Base-by-base conservation (phyloP, 2,888 invertebrate species). In the Rotaria macrura region DNA sequence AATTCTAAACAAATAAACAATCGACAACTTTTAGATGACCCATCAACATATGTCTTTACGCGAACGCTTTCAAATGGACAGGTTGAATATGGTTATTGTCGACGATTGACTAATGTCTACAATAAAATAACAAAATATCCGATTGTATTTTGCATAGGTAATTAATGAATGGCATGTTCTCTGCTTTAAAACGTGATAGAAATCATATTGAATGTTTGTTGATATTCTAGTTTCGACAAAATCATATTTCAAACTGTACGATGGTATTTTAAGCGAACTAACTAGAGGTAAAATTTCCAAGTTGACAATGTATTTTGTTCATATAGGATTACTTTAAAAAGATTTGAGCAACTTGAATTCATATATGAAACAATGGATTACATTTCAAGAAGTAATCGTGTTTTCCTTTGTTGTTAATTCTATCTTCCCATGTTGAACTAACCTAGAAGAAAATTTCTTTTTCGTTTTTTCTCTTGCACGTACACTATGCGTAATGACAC, bases 81-180 rank as follows among this genome's bases (percentile, higher is more conserved):
- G n/a, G 14, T 40, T 10, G 79, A 79, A 79, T 43, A 79, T 79
- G 79, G 79, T 79, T 79, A 79, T 43, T 79, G 79, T 79, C 79
- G 79, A 43, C 79, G 79, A n/a, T 43, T 79, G 20, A 25, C n/a
- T 12, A 79, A 25, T 5, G 14, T 1, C 12, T n/a, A 25, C 5
- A 79, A 40, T 79, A 40, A 43, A 43, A 79, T 43, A 4, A 10
- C 40, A 43, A n/a, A 25, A 4, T 43, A 25, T 79, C 79, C 79
- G 43, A n/a, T 40, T 43, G 79, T 79, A 25, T 25, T 79, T 43
- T 79, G 79, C 14, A 65, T 65, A 14, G 65, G 65, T 65, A 65
- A 65, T n/a, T n/a, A 5, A 23, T 9, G 5, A 1, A 52, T 23
- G 10, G 23, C 23, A 23, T 23, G 20, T 52, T 52, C 7, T 23